Evolutionary conservation across 2,113 vertebrate genomes (phyloP).

Genomic region (Junco hyemalis): DNA sequence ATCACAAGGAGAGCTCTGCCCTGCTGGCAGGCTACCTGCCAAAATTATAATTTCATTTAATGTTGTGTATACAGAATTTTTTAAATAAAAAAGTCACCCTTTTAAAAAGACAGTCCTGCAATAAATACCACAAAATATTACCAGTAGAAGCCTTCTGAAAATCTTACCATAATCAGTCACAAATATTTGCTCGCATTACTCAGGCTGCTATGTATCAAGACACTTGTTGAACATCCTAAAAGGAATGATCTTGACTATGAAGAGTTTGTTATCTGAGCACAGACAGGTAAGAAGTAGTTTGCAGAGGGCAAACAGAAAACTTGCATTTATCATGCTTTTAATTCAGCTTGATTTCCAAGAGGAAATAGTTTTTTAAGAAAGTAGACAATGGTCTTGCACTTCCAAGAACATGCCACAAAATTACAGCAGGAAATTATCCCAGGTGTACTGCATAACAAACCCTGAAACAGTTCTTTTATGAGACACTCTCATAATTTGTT

Average conservation of each 20-base stretch:
- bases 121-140: background rate
- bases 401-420: background rate
- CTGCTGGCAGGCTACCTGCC: background rate
- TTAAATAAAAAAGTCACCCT: background rate
- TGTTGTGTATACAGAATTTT: background rate
- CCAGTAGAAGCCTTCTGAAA: background rate
- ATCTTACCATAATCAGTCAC: background rate
- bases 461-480: background rate
- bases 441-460: background rate
- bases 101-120: background rate
- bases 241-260: background rate
- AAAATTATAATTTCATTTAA: background rate
- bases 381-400: background rate
- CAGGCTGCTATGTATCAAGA: background rate
- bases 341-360: background rate
- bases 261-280: background rate
- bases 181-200: background rate
- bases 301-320: background rate
- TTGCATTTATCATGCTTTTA: background rate
- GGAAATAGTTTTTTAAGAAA: background rate
- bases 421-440: background rate
- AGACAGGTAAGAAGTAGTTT: background rate
- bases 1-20: background rate
- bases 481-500: background rate
- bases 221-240: background rate